A percentile compares a stretch with the other conserved stretches of the same genome.
Conservation (phyloP, 2,797 vertebrate species). For the Chromobotia macracanthus region DNA sequence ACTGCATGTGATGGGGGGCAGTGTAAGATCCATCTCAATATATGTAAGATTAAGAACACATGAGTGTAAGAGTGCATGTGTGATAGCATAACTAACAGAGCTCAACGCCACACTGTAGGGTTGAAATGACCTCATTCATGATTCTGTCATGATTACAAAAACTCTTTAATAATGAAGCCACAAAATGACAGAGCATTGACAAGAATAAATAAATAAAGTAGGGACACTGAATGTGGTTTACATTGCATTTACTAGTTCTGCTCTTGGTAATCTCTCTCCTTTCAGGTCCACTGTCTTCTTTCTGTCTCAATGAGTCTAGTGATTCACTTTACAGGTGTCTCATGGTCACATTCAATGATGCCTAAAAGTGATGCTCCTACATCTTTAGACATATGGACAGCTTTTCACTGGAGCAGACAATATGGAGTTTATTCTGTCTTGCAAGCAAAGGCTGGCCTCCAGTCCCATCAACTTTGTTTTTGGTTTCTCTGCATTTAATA, state of each 20-base stretch:
- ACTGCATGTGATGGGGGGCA: neutral
- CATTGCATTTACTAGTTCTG: constrained; percentile 32
- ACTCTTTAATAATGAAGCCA: neutral
- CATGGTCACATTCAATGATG: neutral
- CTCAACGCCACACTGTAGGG: too few relatives aligned
- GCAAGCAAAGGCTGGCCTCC: neutral
- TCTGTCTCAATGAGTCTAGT: neutral
- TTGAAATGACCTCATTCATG: too few relatives aligned
- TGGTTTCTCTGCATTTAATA: neutral
- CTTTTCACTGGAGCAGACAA: neutral
- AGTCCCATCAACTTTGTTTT: neutral
- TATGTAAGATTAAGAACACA: too few relatives aligned
- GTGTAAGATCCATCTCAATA: neutral
- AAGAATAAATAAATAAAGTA: neutral
- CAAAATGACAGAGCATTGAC: too few relatives aligned
- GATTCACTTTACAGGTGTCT: constrained; percentile 3
- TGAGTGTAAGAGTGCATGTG: too few relatives aligned
- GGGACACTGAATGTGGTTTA: neutral
- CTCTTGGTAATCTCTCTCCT: neutral
- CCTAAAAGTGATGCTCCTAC: neutral
- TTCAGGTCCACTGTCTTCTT: constrained; percentile 1
- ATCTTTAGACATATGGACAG: neutral
- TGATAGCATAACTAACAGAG: too few relatives aligned
- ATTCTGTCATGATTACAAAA: too few relatives aligned
- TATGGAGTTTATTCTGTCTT: neutral